A percentile compares a stretch with the other conserved stretches of the same genome.
phyloP scores from a whole-genome alignment of 2,888 invertebrate genomes.

The Atethmia centrago region DNA sequence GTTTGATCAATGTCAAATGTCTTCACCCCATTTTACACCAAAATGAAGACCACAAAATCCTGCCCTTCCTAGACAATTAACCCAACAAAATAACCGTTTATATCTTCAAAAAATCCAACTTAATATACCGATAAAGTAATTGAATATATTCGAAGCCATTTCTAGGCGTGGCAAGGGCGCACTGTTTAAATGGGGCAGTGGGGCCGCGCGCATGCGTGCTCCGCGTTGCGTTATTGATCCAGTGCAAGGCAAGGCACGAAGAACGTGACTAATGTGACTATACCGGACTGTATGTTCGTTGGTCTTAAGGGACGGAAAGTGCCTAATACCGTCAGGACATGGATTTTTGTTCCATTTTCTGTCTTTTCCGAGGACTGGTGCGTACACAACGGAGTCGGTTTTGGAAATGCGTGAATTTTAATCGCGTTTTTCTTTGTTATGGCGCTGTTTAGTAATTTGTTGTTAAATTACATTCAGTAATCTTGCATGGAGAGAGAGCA shows the following conservation, averaged over 20 bases:
- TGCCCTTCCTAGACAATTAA: not conserved
- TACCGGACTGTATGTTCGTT: slow-evolving; percentile 20
- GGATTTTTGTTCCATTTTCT: slow-evolving; percentile 12
- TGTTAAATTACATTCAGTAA: not conserved
- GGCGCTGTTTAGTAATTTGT: not conserved
- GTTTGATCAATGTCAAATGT: too few relatives aligned
- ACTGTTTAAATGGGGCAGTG: slow-evolving; percentile 37
- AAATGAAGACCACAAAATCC: not conserved
- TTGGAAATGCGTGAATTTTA: not conserved
- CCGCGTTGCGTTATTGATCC: slow-evolving; percentile 56
- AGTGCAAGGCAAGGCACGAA: slow-evolving; percentile 30
- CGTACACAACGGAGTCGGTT: not conserved
- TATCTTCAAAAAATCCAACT: not conserved
- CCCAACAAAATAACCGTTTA: not conserved
- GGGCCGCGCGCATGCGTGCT: slow-evolving; percentile 58
- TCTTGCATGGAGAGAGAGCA: too few relatives aligned
- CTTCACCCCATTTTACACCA: not conserved
- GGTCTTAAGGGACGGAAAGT: slow-evolving; percentile 3
- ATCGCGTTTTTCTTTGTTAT: not conserved
- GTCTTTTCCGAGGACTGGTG: not conserved
- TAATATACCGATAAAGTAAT: slow-evolving; percentile 31
- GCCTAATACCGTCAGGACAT: slow-evolving; percentile 21
- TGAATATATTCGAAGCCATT: slow-evolving; percentile 37
- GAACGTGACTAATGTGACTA: slow-evolving; percentile 7
- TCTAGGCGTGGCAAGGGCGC: slow-evolving; percentile 58